These are phyloP conservation scores for Drosophila parvula DNA, from an alignment of 1,140 invertebrate species.

Conservation along the genomic window DNA sequence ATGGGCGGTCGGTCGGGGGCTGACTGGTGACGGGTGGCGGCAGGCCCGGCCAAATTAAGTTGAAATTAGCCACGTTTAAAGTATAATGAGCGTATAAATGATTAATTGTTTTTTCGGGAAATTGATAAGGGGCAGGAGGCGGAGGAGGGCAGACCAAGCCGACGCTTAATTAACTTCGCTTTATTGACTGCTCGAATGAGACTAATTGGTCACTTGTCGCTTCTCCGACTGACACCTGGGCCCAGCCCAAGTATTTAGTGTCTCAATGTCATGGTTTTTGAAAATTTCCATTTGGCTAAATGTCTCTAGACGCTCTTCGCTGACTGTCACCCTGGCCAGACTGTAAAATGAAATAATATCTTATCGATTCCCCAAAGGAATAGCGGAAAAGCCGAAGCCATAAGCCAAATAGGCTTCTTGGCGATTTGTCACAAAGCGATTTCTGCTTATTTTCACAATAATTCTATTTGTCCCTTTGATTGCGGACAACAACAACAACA, in stretches of 20 bases:
- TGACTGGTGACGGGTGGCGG: neutral
- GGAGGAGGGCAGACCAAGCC: conserved; percentile 1
- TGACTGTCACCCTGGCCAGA: neutral
- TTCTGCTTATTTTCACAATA: conserved; percentile 52
- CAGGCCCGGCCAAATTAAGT: conserved; percentile 50
- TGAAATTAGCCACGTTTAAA: conserved; percentile 72
- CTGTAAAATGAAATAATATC: conserved; percentile 40
- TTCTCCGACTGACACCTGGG: conserved; percentile 51
- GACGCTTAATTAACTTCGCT: conserved; percentile 63
- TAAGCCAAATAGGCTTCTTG: conserved; percentile 2
- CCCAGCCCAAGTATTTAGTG: conserved; percentile 1
- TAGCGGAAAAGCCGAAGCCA: conserved; percentile 1
- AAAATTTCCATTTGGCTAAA: conserved; percentile 19
- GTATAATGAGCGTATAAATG: conserved; percentile 74
- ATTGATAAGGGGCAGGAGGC: conserved; percentile 55
- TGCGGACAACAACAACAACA: conserved; percentile 33
- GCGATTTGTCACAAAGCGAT: conserved; percentile 39
- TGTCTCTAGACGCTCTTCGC: conserved; percentile 2
- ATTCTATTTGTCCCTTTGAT: conserved; percentile 42
- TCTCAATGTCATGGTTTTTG: neutral
- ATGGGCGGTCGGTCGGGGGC: neutral
- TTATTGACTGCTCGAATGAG: conserved; percentile 64
- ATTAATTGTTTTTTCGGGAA: conserved; percentile 67
- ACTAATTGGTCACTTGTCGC: conserved; percentile 62
- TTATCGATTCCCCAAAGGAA: conserved; percentile 47